Evolutionary conservation across 2,888 invertebrate species (phyloP).

Genomic region (Caprella mutica): DNA sequence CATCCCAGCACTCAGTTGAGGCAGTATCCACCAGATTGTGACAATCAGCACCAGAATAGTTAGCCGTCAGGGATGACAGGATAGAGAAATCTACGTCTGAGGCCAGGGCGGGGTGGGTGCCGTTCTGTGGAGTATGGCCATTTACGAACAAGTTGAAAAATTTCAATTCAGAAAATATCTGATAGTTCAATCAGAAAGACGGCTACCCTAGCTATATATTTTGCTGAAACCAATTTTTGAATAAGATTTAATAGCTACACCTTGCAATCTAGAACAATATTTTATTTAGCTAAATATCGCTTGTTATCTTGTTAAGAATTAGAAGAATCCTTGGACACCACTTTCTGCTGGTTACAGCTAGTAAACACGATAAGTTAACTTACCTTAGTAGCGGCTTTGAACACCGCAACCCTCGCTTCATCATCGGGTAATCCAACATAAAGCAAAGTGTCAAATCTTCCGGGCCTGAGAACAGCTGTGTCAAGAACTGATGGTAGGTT

Average conservation of each 20-base stretch:
- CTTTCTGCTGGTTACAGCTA: neutral
- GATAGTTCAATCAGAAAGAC: neutral
- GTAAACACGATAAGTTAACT: neutral
- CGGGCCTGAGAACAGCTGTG: constrained; percentile 28
- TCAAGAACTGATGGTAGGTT: constrained; percentile 30
- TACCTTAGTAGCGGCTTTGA: constrained; percentile 28
- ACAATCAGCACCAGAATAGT: constrained; percentile 33
- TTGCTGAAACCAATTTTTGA: no score
- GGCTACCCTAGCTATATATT: no score
- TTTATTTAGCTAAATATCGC: no score
- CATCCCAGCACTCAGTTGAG: constrained; percentile 23
- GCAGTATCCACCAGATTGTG: constrained; percentile 30
- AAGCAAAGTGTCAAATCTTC: constrained; percentile 30
- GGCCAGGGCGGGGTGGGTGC: constrained; percentile 62
- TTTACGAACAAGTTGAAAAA: neutral
- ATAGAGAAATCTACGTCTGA: constrained; percentile 23
- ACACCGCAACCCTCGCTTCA: constrained; percentile 22
- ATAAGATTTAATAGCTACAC: no score
- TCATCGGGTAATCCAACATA: constrained; percentile 29
- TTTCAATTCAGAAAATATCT: neutral
- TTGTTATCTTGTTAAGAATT: no score
- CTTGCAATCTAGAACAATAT: no score
- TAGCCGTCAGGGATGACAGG: constrained; percentile 17
- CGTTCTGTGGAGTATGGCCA: constrained; percentile 49
- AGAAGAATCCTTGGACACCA: neutral